These are phyloP conservation scores for Capricornis sumatraensis DNA, from an alignment of 2,113 vertebrate species.

Conservation along the genomic window DNA sequence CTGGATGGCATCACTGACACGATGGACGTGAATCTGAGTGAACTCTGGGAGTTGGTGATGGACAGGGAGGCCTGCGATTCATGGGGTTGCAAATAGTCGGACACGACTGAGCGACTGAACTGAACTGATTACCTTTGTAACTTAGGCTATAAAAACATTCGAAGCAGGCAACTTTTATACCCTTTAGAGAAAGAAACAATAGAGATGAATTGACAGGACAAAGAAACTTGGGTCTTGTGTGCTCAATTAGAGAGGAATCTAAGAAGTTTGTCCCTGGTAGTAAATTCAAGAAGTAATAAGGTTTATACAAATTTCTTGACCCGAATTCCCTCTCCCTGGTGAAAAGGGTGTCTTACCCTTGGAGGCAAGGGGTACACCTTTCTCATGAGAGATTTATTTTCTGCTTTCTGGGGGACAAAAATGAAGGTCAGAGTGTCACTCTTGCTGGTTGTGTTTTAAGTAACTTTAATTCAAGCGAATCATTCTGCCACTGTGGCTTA, in stretches of 20 bases:
- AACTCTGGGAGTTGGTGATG: too few relatives aligned
- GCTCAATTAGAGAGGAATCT: neutral
- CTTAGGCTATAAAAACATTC: neutral
- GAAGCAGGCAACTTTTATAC: neutral
- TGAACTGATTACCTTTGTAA: neutral
- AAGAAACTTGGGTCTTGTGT: neutral
- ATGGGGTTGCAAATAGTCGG: too few relatives aligned
- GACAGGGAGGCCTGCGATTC: too few relatives aligned
- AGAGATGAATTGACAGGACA: neutral
- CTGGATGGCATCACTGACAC: too few relatives aligned
- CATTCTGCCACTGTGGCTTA: neutral
- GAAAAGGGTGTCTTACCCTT: neutral
- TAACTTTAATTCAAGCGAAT: neutral
- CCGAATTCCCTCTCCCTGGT: neutral
- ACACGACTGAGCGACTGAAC: too few relatives aligned
- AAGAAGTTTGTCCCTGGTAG: neutral
- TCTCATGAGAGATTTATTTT: neutral
- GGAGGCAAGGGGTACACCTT: neutral
- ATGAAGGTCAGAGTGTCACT: neutral
- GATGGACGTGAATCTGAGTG: too few relatives aligned
- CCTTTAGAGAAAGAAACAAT: neutral
- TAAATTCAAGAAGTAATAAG: neutral
- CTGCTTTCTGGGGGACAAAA: neutral
- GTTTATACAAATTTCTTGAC: neutral
- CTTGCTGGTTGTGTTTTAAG: neutral